phyloP scores from a whole-genome alignment of 2,888 invertebrate genomes.

The Ectemnius continuus region DNA sequence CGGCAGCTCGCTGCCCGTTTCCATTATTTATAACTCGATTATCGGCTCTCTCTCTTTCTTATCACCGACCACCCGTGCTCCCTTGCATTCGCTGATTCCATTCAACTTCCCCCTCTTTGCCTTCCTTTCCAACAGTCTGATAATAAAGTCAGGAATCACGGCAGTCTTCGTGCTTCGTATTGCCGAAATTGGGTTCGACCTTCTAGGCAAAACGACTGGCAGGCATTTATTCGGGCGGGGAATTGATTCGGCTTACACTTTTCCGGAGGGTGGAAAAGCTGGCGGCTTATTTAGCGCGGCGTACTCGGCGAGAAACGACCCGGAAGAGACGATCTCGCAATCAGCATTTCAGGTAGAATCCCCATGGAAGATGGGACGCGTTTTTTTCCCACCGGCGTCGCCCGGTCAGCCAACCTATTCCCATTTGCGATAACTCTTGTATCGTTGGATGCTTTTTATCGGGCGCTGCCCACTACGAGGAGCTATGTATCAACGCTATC shows the following conservation, averaged over 20 bases:
- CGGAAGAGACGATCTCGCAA: slow-evolving; percentile 15
- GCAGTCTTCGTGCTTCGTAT: too few species aligned
- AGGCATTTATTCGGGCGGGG: too few species aligned
- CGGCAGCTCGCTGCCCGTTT: neutral
- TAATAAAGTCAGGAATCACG: too few species aligned
- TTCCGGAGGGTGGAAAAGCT: neutral
- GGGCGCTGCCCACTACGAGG: neutral
- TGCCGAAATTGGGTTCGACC: too few species aligned
- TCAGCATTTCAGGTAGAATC: slow-evolving; percentile 15
- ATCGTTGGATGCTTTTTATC: slow-evolving; percentile 33
- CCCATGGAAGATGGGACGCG: neutral
- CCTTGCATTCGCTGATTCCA: neutral
- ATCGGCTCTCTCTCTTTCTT: slow-evolving; percentile 7
- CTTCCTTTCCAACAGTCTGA: too few species aligned
- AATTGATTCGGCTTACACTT: neutral
- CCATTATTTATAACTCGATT: slow-evolving; percentile 8
- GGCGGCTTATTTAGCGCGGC: neutral
- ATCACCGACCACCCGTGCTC: neutral
- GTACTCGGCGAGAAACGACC: neutral
- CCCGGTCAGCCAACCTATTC: slow-evolving; percentile 8
- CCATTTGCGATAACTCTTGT: slow-evolving; percentile 26
- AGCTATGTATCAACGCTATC: slow-evolving; percentile 12
- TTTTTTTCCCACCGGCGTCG: slow-evolving; percentile 11
- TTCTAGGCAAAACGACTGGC: too few species aligned
- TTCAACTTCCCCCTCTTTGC: too few species aligned